These are phyloP conservation scores for Pteronotus mesoamericanus DNA, from an alignment of 2,797 vertebrate species.

Conservation along the genomic window DNA sequence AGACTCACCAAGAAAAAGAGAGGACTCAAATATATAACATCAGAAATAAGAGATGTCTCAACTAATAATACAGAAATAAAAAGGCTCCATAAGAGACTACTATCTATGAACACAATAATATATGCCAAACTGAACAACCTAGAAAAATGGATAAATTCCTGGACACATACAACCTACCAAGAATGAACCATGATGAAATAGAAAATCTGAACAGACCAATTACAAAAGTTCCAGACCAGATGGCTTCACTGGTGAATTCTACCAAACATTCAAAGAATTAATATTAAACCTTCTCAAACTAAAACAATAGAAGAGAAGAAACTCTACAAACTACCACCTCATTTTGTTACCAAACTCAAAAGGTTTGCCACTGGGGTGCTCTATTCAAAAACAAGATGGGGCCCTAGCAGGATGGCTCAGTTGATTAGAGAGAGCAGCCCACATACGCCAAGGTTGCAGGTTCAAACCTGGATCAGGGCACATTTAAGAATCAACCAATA, in stretches of 20 bases:
- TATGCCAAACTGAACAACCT: neutral
- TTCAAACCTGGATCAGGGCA: too few species aligned
- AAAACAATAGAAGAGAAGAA: neutral
- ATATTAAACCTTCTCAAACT: neutral
- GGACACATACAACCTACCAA: neutral
- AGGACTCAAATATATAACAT: neutral
- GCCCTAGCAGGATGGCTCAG: too few species aligned
- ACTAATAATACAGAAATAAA: neutral
- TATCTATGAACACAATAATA: neutral
- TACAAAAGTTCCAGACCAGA: neutral
- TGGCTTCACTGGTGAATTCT: neutral
- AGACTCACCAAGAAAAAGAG: neutral
- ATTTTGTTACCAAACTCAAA: neutral
- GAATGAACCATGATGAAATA: neutral
- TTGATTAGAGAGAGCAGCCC: too few species aligned
- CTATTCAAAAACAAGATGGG: too few species aligned
- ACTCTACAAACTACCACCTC: neutral
- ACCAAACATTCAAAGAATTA: neutral
- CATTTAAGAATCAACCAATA: neutral
- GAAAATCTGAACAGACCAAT: neutral
- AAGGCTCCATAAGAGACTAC: neutral
- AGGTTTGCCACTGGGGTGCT: too few species aligned
- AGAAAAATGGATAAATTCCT: neutral
- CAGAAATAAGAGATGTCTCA: neutral
- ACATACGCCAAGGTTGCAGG: too few species aligned